Evolutionary conservation across 2,888 invertebrate genomes (phyloP).

Genomic region (Heliconius erato): DNA sequence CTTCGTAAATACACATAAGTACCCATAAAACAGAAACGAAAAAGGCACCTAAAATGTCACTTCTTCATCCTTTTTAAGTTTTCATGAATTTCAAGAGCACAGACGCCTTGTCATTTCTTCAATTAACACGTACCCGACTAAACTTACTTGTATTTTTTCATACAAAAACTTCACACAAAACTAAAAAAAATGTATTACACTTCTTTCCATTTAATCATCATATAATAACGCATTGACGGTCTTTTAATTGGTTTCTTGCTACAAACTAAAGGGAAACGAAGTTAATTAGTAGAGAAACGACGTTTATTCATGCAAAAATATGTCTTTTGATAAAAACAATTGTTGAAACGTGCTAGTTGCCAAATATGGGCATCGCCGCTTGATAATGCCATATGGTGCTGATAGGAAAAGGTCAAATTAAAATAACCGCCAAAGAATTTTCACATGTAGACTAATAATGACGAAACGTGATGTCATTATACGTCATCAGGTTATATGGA

Average conservation of each 20-base stretch:
- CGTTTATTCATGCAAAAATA: slow-evolving; percentile 42
- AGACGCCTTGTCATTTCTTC: not conserved
- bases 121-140: not conserved
- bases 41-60: not conserved
- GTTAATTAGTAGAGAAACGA: slow-evolving; percentile 37
- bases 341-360: slow-evolving; percentile 17
- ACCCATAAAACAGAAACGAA: not conserved
- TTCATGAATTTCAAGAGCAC: not conserved
- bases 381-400: slow-evolving; percentile 20
- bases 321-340: slow-evolving; percentile 33
- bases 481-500: not conserved
- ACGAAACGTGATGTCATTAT: slow-evolving; percentile 33
- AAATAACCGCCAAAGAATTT: slow-evolving; percentile 17
- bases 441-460: slow-evolving; percentile 23
- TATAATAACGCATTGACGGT: not conserved
- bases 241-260: slow-evolving; percentile 31
- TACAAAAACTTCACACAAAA: not conserved
- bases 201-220: slow-evolving; percentile 5
- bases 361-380: slow-evolving; percentile 35
- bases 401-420: slow-evolving; percentile 36
- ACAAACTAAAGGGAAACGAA: slow-evolving; percentile 27
- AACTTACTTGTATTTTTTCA: not conserved
- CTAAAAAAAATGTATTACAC: slow-evolving; percentile 27
- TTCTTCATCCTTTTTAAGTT: not conserved
- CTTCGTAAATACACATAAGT: no score